Percentiles rank a stretch among this genome's conserved stretches.
Evolutionary conservation across 2,113 vertebrate species (phyloP).

Genomic region (Heliornis fulica): DNA sequence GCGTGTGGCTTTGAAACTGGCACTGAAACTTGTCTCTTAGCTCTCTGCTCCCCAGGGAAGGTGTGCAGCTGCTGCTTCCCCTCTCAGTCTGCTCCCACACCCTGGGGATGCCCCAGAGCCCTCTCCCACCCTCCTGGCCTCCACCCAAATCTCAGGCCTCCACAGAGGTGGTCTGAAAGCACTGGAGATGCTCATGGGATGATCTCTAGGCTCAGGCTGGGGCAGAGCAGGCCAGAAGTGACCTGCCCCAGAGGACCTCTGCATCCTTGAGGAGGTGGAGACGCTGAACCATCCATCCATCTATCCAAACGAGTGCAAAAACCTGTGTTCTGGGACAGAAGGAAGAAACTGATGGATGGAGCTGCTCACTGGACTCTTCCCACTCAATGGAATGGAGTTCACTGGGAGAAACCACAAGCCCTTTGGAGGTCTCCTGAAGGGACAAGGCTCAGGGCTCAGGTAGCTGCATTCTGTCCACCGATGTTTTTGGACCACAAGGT

Average conservation of each 20-base stretch:
- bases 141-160: neutral
- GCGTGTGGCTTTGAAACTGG: neutral
- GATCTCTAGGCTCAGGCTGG: neutral
- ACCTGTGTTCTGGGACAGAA: neutral
- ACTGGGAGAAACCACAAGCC: neutral
- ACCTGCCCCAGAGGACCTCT: neutral
- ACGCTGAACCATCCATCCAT: neutral
- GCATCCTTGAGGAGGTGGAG: neutral
- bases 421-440: neutral
- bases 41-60: constrained; percentile 31
- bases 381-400: neutral
- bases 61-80: neutral
- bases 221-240: neutral
- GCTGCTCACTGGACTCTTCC: neutral
- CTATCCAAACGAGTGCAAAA: accelerated
- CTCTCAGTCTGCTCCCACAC: neutral
- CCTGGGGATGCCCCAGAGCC: neutral
- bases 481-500: neutral
- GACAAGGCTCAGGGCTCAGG: neutral
- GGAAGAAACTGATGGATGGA: neutral
- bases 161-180: neutral
- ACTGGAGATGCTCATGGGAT: accelerated
- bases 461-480: accelerated
- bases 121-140: neutral
- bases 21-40: constrained; percentile 3